phyloP scores from a whole-genome alignment of 2,797 vertebrate genomes.

The Rhabdophis nuchalis region DNA sequence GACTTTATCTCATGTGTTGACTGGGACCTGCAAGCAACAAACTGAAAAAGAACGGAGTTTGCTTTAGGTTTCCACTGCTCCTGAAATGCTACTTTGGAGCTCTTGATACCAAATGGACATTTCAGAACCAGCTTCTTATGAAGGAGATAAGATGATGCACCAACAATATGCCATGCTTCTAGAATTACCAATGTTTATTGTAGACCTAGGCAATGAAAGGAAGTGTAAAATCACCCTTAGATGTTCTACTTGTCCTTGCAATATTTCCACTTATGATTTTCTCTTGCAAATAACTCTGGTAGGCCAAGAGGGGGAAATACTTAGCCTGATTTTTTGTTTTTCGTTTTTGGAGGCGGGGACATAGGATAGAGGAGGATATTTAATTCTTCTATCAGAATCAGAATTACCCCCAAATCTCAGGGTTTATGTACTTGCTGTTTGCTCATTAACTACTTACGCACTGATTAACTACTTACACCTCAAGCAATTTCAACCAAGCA shows the following conservation, averaged over 20 bases:
- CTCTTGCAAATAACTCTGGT: background rate
- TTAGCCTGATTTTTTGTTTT: background rate
- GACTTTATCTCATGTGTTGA: background rate
- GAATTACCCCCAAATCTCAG: background rate
- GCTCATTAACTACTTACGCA: no score
- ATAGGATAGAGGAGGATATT: background rate
- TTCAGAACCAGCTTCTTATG: background rate
- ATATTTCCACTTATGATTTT: background rate
- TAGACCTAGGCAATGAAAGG: background rate
- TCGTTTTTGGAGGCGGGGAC: no score
- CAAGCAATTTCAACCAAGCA: no score
- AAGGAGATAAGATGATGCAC: background rate
- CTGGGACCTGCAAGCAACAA: background rate
- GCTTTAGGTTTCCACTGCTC: background rate
- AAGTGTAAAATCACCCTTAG: background rate
- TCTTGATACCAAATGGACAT: background rate
- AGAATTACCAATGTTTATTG: background rate
- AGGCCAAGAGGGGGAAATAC: background rate
- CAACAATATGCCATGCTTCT: background rate
- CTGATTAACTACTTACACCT: background rate
- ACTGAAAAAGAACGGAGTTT: background rate
- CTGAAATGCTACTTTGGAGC: background rate
- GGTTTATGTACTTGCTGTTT: background rate
- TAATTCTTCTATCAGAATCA: background rate
- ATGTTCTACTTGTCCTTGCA: background rate